Conservation (phyloP, 64 coral and sea anemone genomes). For the Exaiptasia diaphana region DNA sequence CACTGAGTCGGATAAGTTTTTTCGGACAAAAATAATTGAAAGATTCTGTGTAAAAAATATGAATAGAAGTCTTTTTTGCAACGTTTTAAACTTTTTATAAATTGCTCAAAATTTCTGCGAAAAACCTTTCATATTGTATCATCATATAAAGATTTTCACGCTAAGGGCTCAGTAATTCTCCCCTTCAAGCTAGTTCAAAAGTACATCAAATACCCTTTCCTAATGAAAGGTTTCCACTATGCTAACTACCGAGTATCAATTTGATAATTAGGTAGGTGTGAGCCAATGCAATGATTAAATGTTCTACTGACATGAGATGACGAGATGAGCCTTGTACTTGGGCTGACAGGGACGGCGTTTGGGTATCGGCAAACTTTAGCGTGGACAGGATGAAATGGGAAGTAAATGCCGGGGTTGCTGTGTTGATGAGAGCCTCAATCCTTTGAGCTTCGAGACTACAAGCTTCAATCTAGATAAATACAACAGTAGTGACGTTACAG, state of each 20-base stretch:
- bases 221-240: not conserved
- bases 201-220: not conserved
- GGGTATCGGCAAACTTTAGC: constrained; percentile 60
- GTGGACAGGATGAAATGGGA: constrained; percentile 82
- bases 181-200: too few species aligned
- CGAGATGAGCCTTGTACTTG: not conserved
- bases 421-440: constrained; percentile 88
- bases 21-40: too few species aligned
- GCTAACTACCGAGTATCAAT: constrained; percentile 13
- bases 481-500: not conserved
- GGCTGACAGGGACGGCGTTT: constrained; percentile 31
- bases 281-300: not conserved
- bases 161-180: too few species aligned
- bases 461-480: constrained; percentile 71
- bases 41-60: too few species aligned
- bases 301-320: not conserved
- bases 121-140: too few species aligned
- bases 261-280: not conserved
- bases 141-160: too few species aligned
- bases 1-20: too few species aligned
- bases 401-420: constrained; percentile 74
- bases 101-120: too few species aligned
- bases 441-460: constrained; percentile 92
- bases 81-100: too few species aligned
- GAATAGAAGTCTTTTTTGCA: too few species aligned